Conservation (phyloP, 2,797 vertebrate genomes). For the Parambassis ranga region DNA sequence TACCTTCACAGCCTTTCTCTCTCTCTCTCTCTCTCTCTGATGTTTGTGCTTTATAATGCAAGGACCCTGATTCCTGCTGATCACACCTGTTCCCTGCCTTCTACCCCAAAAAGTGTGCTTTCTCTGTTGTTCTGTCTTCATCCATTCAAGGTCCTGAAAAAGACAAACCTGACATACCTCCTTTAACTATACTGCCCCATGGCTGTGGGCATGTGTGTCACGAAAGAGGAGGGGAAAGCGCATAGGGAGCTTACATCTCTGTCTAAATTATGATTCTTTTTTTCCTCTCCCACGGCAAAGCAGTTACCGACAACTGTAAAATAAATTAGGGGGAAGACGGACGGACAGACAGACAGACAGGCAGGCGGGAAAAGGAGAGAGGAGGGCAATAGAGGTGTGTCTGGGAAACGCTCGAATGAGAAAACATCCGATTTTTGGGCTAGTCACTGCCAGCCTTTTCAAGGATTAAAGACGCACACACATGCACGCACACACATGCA, state of each 20-base stretch:
- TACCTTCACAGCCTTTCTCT: constrained; percentile 19
- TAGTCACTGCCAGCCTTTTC: constrained; percentile 62
- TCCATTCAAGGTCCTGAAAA: constrained; percentile 48
- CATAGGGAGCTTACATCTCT: constrained; percentile 23
- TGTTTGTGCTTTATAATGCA: constrained; percentile 43
- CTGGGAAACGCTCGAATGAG: constrained; percentile 69
- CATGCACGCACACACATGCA: constrained; percentile 4
- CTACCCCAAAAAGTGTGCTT: too few relatives aligned
- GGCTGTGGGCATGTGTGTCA: constrained; percentile 49
- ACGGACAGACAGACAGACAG: background rate
- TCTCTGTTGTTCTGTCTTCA: background rate
- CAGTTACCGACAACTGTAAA: constrained; percentile 29
- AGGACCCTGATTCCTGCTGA: background rate
- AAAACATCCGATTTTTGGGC: constrained; percentile 78
- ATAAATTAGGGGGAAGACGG: constrained; percentile 29
- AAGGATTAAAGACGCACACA: constrained; percentile 58
- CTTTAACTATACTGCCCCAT: constrained; percentile 55
- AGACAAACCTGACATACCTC: constrained; percentile 61
- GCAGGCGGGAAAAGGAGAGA: background rate
- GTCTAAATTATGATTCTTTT: constrained; percentile 23
- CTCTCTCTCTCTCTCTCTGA: background rate
- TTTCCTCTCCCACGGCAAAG: constrained; percentile 2
- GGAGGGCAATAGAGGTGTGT: constrained; percentile 63
- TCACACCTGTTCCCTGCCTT: constrained; percentile 40
- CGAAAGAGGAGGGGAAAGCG: constrained; percentile 15